These are phyloP conservation scores for Oscheius sp. DNA, from an alignment of 2,888 invertebrate genomes.

Conservation along the genomic window DNA sequence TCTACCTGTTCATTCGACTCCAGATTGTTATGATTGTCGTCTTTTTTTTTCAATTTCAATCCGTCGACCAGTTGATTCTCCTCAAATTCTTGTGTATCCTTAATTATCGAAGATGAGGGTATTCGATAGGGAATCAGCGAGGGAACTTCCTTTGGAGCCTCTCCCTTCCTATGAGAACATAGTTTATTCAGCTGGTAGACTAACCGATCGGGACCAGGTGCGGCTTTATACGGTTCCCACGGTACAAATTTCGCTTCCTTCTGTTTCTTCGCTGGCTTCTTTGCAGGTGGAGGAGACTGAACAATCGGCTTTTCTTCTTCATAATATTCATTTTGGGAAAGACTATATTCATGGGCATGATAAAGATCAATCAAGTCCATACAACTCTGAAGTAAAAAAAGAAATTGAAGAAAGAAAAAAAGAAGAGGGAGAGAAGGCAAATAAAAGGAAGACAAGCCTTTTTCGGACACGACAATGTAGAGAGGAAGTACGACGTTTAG, in stretches of 20 bases:
- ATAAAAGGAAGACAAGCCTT: too few relatives aligned
- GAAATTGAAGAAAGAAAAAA: too few relatives aligned
- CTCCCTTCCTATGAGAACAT: slow-evolving; percentile 12
- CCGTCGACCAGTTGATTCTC: slow-evolving; percentile 8
- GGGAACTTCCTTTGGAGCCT: slow-evolving; percentile 21
- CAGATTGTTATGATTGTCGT: slow-evolving; percentile 6
- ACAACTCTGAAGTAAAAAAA: too few relatives aligned
- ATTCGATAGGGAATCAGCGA: slow-evolving; percentile 24
- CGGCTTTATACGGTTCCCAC: slow-evolving; percentile 62
- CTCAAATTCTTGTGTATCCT: not conserved
- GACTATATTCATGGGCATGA: slow-evolving; percentile 48
- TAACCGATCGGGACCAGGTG: slow-evolving; percentile 35
- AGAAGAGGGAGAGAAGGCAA: too few relatives aligned
- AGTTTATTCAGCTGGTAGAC: not conserved
- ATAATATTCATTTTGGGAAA: slow-evolving; percentile 21
- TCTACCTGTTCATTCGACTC: not conserved
- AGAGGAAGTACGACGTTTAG: too few relatives aligned
- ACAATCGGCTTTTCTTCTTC: slow-evolving; percentile 14
- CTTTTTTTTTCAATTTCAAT: slow-evolving; percentile 10
- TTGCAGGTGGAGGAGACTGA: not conserved
- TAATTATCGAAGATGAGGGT: not conserved
- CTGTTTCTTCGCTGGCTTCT: slow-evolving; percentile 18
- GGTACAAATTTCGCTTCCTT: slow-evolving; percentile 53
- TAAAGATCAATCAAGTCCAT: slow-evolving; percentile 51
- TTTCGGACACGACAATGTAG: too few relatives aligned